These are phyloP conservation scores for Polyploca ridens DNA, from an alignment of 2,888 invertebrate genomes.

Conservation along the genomic window DNA sequence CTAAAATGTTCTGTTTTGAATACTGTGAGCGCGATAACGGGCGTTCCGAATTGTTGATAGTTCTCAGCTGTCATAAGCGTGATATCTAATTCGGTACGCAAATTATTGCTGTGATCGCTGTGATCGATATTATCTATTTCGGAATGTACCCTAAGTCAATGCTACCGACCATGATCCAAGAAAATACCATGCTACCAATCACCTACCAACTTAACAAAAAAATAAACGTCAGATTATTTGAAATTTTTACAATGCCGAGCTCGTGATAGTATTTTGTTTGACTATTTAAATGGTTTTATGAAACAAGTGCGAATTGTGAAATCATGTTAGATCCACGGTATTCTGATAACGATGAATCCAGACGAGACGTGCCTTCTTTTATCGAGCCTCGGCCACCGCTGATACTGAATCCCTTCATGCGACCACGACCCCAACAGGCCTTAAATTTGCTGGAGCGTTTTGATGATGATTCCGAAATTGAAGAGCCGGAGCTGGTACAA, in stretches of 20 bases:
- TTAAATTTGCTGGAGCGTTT: slow-evolving; percentile 71
- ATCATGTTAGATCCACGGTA: slow-evolving; percentile 55
- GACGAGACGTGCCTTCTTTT: slow-evolving; percentile 75
- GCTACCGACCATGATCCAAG: too few relatives aligned
- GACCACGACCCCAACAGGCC: slow-evolving; percentile 72
- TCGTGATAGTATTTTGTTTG: slow-evolving; percentile 14
- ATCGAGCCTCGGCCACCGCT: slow-evolving; percentile 76
- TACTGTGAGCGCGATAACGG: too few relatives aligned
- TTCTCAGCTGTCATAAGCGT: too few relatives aligned
- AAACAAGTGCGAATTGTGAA: slow-evolving; percentile 9
- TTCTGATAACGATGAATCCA: slow-evolving; percentile 60
- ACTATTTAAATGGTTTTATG: slow-evolving; percentile 14
- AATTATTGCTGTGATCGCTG: too few relatives aligned
- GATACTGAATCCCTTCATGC: slow-evolving; percentile 75
- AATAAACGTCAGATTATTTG: slow-evolving; percentile 21
- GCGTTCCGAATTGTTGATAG: too few relatives aligned
- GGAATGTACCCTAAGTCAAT: too few relatives aligned
- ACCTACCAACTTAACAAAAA: slow-evolving; percentile 16
- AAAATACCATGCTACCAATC: too few relatives aligned
- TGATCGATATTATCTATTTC: too few relatives aligned
- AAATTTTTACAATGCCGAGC: slow-evolving; percentile 31
- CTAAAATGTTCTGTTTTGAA: too few relatives aligned
- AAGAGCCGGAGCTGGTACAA: slow-evolving; percentile 74
- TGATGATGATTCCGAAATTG: slow-evolving; percentile 67
- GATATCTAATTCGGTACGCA: too few relatives aligned